phyloP scores from a whole-genome alignment of 1,140 invertebrate genomes.

The Lasaia peninsularis region DNA sequence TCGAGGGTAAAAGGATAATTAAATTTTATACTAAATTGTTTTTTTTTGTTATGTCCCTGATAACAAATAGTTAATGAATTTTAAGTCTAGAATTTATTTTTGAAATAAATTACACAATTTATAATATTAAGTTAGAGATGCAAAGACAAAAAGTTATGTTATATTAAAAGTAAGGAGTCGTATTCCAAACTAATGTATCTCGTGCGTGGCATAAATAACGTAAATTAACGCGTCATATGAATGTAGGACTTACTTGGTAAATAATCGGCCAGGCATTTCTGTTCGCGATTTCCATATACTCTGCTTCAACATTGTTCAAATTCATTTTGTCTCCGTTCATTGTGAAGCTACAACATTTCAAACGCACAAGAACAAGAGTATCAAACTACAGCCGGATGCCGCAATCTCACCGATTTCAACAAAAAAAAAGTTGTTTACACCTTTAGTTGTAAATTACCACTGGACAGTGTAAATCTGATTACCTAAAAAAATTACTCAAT shows the following conservation, averaged over 20 bases:
- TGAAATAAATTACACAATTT: not conserved
- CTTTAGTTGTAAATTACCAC: not conserved
- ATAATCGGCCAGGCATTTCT: constrained; percentile 80
- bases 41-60: too few relatives aligned
- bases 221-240: constrained; percentile 38
- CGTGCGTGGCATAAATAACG: constrained; percentile 50
- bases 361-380: constrained; percentile 37
- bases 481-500: not conserved
- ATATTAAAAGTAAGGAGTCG: not conserved
- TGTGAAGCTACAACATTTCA: constrained; percentile 49
- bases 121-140: not conserved
- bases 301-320: constrained; percentile 80
- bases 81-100: not conserved
- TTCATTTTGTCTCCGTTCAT: constrained; percentile 52
- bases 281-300: constrained; percentile 82
- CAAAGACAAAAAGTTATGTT: not conserved
- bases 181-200: constrained; percentile 26
- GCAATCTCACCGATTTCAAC: constrained; percentile 23
- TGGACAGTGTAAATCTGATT: not conserved
- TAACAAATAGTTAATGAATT: not conserved
- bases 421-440: constrained; percentile 6
- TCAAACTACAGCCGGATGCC: constrained; percentile 46
- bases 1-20: too few relatives aligned
- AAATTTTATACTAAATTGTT: too few relatives aligned
- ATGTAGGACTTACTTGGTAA: constrained; percentile 80